These are phyloP conservation scores for Portevinia maculata DNA, from an alignment of 2,888 invertebrate genomes.

Conservation along the genomic window DNA sequence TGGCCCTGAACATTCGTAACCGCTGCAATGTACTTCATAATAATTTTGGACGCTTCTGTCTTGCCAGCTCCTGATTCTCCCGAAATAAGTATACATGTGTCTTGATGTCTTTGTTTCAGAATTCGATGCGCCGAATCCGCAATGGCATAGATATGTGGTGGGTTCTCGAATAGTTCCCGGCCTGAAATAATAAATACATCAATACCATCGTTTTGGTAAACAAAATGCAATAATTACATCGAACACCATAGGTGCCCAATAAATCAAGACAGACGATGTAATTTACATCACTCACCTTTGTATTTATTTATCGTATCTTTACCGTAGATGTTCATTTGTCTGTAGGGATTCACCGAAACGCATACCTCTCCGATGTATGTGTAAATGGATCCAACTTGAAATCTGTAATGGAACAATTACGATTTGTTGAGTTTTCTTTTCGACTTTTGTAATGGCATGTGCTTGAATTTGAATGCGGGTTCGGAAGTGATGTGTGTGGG, in stretches of 20 bases:
- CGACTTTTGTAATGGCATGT: slow-evolving; percentile 35
- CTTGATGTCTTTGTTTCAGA: slow-evolving; percentile 94
- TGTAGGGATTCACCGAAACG: slow-evolving; percentile 98
- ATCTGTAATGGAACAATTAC: slow-evolving; percentile 84
- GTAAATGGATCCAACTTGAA: slow-evolving; percentile 95
- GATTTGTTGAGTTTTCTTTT: slow-evolving; percentile 51
- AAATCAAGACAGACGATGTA: slow-evolving; percentile 3
- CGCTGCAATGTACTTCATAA: slow-evolving; percentile 99
- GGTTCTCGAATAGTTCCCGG: slow-evolving; percentile 97
- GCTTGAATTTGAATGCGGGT: slow-evolving; percentile 3
- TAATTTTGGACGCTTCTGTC: slow-evolving; percentile 99
- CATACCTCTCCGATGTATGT: slow-evolving; percentile 99
- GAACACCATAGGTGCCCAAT: slow-evolving; percentile 14
- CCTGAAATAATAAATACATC: slow-evolving; percentile 82
- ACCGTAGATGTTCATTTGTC: slow-evolving; percentile 95
- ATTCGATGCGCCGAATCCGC: slow-evolving; percentile 98
- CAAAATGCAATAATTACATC: slow-evolving; percentile 1
- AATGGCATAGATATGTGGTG: slow-evolving; percentile 98
- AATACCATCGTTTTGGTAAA: slow-evolving; percentile 30
- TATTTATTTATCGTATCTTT: slow-evolving; percentile 93
- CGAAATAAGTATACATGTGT: slow-evolving; percentile 99
- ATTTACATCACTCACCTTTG: slow-evolving; percentile 85
- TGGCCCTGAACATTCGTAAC: slow-evolving; percentile 96
- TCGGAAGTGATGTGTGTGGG: background rate
- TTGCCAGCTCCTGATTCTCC: slow-evolving; percentile 99